Evolutionary conservation across 2,888 invertebrate genomes (phyloP).

Genomic region (Sabellastarte sp.): DNA sequence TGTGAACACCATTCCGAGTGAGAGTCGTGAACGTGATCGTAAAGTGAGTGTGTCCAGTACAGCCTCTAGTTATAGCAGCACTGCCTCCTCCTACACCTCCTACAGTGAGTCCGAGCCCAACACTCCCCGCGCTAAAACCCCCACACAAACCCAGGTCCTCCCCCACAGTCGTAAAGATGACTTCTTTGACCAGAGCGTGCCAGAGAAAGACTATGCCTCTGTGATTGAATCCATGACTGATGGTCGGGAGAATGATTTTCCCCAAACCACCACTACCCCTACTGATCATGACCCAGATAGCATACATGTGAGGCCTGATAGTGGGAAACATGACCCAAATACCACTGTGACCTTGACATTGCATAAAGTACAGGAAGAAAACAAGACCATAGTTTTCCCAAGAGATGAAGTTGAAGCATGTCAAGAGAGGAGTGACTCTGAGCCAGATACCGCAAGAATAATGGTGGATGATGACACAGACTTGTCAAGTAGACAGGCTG

Average conservation of each 20-base stretch:
- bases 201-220: slow-evolving; percentile 22
- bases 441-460: no score
- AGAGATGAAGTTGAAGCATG: neutral
- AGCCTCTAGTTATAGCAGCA: neutral
- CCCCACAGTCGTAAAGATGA: slow-evolving; percentile 6
- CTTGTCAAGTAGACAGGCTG: no score
- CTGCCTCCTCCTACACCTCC: neutral
- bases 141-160: neutral
- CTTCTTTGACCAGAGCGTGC: slow-evolving; percentile 27
- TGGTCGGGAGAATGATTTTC: slow-evolving; percentile 7
- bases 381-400: no score
- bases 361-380: no score
- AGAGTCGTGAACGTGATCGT: neutral
- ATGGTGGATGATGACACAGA: no score
- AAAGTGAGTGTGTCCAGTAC: no score
- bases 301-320: neutral
- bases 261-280: no score
- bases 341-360: no score
- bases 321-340: neutral
- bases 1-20: no score
- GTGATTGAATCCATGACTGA: slow-evolving; percentile 23
- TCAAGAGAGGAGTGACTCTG: no score
- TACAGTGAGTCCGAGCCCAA: neutral
- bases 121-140: neutral
- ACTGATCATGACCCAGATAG: no score